A percentile compares a stretch with the other conserved stretches of the same genome.
Conservation (phyloP, 2,888 invertebrate genomes). For the Archaeoteleia sp. region DNA sequence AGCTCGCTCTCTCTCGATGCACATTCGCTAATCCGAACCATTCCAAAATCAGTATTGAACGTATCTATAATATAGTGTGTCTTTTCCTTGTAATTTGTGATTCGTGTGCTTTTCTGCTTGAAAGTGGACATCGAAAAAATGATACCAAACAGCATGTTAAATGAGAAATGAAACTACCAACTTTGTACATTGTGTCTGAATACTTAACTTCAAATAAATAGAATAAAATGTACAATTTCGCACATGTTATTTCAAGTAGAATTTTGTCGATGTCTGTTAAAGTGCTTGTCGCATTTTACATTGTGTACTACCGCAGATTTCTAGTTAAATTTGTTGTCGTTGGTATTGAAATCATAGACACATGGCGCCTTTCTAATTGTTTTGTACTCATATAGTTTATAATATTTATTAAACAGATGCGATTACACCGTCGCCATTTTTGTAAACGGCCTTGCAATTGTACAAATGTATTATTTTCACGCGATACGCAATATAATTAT, state of each 20-base stretch:
- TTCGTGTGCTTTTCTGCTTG: slow-evolving; percentile 44
- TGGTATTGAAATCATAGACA: slow-evolving; percentile 5
- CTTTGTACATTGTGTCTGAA: no score
- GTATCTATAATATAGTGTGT: slow-evolving; percentile 42
- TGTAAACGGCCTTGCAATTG: no score
- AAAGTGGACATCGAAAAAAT: slow-evolving; percentile 25
- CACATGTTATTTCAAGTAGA: slow-evolving; percentile 9
- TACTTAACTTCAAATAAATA: not conserved
- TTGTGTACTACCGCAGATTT: not conserved
- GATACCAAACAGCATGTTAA: no score
- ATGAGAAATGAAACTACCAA: slow-evolving; percentile 1
- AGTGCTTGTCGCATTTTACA: slow-evolving; percentile 5
- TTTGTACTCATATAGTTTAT: slow-evolving; percentile 3
- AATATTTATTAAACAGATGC: not conserved
- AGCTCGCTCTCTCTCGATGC: slow-evolving; percentile 41
- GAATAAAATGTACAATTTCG: slow-evolving; percentile 2
- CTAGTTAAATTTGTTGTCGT: not conserved
- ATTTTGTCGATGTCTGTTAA: slow-evolving; percentile 12
- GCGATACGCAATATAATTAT: no score
- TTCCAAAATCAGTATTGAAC: slow-evolving; percentile 74
- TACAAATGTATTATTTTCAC: slow-evolving; percentile 2
- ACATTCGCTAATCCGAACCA: slow-evolving; percentile 61
- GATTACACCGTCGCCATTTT: not conserved
- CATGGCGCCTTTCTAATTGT: slow-evolving; percentile 7
- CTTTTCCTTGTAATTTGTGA: slow-evolving; percentile 31